Base-by-base conservation (phyloP, 1,140 invertebrate genomes). In the Lepidotrigona ventralis region DNA sequence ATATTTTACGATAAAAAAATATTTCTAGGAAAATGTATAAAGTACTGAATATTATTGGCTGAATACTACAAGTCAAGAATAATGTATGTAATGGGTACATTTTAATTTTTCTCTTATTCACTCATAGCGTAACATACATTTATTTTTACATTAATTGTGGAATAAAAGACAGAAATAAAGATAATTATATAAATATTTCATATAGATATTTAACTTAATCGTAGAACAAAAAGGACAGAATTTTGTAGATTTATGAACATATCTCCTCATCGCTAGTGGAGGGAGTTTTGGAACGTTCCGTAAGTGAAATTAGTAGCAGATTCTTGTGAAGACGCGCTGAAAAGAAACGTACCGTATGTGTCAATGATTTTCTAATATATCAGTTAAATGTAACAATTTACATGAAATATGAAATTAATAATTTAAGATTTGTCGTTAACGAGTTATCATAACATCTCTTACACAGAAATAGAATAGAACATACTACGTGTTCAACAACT, bases 321-420 rank as follows among this genome's bases (percentile, higher is more conserved):
- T 66, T 85, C 56, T 71, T 76, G 72, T 33, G 64, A 81, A 72
- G 87, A 86, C 79, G 86, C 81, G 86, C 69, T 78, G 63, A 29
- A 82, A 69, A 51, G 81, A 64, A 74, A 56, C n/a, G 15, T 83
- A 72, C 77, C 87, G 88, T 89, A 88, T 79, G 85, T 60, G 71
- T 56, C 29, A 39, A 77, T 11, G 53, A 79, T 79, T 54, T 33
- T 39, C 74, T 51, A 78, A 46, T 74, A 66, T 78, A 70, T 19
- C 21, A 56, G 12, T 60, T 39, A 71, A 23, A 71, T 15, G 54
- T 71, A 17, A 75, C 81, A 60, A 3, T 76, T 68, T 70, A n/a
- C 46, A 33, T 54, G 23, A 66, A 77, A 88, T 86, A 89, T 88
- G 81, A 39, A 17, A 39, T 12, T 21, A 54, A 9, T 9, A 58